phyloP scores from a whole-genome alignment of 2,113 vertebrate genomes.

The Perca fluviatilis region DNA sequence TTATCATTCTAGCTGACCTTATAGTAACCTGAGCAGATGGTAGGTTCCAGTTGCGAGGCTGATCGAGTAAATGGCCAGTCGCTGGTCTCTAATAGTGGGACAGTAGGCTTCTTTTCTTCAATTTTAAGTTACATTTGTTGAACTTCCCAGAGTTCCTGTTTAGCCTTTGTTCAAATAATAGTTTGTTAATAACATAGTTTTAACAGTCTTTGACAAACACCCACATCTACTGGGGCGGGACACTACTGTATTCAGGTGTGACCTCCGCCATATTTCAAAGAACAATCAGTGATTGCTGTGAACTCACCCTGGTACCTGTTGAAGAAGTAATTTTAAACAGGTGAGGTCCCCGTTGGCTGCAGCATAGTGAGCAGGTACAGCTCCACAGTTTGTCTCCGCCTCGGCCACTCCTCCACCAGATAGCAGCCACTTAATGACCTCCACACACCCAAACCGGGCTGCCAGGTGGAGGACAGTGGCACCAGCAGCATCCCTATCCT shows the following conservation, averaged over 20 bases:
- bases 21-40: background rate
- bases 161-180: background rate
- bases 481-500: conserved; percentile 87
- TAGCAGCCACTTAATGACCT: conserved; percentile 83
- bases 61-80: background rate
- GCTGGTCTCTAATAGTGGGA: background rate
- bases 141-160: background rate
- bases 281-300: background rate
- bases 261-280: background rate
- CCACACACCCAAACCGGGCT: conserved; percentile 84
- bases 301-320: conserved; percentile 81
- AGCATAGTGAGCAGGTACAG: conserved; percentile 88
- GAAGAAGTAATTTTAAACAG: conserved; percentile 86
- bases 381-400: conserved; percentile 85
- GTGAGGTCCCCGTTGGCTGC: conserved; percentile 87
- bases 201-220: too few relatives aligned
- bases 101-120: background rate
- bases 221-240: background rate
- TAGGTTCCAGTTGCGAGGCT: background rate
- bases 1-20: background rate
- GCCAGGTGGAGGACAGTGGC: conserved; percentile 88
- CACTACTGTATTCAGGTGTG: background rate
- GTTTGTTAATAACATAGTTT: background rate
- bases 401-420: conserved; percentile 76
- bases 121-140: background rate